These are phyloP conservation scores for Megamerina dolium DNA, from an alignment of 2,888 invertebrate genomes.

Conservation along the genomic window DNA sequence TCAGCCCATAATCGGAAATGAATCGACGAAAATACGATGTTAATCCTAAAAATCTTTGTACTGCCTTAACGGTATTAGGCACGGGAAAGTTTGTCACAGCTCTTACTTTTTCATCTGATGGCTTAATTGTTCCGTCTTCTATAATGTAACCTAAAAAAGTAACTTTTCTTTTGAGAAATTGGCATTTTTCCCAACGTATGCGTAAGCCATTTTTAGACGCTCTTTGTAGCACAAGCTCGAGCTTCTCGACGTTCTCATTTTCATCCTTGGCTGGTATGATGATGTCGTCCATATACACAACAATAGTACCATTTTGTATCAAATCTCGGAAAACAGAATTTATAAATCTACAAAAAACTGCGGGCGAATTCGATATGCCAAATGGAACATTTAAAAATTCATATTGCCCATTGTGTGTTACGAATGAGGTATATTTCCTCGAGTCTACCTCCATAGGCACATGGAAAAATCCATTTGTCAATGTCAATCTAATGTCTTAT, in stretches of 20 bases:
- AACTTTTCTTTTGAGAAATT: constrained; percentile 13
- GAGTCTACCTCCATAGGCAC: constrained; percentile 18
- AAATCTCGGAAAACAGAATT: constrained; percentile 4
- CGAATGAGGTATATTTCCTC: no score
- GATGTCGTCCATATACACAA: no score
- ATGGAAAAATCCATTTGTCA: constrained; percentile 20
- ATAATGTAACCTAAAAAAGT: constrained; percentile 10
- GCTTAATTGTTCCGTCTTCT: constrained; percentile 3
- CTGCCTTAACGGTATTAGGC: constrained; percentile 6
- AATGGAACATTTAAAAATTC: constrained; percentile 20
- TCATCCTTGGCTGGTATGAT: constrained; percentile 14
- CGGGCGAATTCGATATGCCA: constrained; percentile 16
- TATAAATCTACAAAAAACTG: constrained; percentile 11
- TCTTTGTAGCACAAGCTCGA: constrained; percentile 12
- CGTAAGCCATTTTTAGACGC: constrained; percentile 8
- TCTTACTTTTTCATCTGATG: constrained; percentile 12
- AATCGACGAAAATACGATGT: constrained; percentile 17
- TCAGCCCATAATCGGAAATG: constrained; percentile 19
- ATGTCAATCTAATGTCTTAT: constrained; percentile 17
- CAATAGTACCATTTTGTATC: constrained; percentile 8
- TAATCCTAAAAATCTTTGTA: constrained; percentile 14
- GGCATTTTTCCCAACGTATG: constrained; percentile 18
- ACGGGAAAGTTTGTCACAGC: constrained; percentile 12
- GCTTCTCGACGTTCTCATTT: no score
- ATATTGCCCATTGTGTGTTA: constrained; percentile 17